Evolutionary conservation across 2,113 vertebrate genomes (phyloP), one percentile per base, ranked within the genome.

Genomic region (Pluvialis apricaria): DNA sequence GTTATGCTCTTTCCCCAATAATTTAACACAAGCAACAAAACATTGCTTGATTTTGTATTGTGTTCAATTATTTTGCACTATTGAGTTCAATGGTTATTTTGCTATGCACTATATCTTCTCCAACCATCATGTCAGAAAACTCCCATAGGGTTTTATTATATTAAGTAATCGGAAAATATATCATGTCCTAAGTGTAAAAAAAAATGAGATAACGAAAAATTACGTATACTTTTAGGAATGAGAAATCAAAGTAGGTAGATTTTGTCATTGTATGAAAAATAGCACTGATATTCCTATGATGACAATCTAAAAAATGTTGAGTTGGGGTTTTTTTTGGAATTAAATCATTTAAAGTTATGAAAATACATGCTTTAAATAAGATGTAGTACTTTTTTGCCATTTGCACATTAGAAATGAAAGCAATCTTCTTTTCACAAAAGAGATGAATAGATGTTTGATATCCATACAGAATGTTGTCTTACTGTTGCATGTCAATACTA

Each of bases 31-130:
- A 69, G 40, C 8, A 76, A 55, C 28, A 77, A 51, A 8, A 84
- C 5, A 36, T 8, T 17, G 6, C 12, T 82, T 66, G 3, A 79
- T 85, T 78, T 77, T 58, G 5, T 25, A 34, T 31, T 71, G 21
- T 79, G 24, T 69, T 70, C 36, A 60, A 9, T 70, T 47, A 21
- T 8, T 68, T 62, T 25, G 19, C 65, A 49, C 14, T 58, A 34
- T 18, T 84, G 47, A 47, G 12, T n/a, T 73, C 36, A 78, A 3
- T 20, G 11, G 19, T 66, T 76, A 11, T 7, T 72, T 51, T 54
- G 3, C 4, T 54, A 34, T n/a, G 12, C 0, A 1, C 8, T 70
- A 0, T 15, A 54, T 13, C 24, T 64, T 66, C 26, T 49, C 38
- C 15, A 64, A 38, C 1, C 18, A 91, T 13, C 3, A 28, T 54